These are phyloP conservation scores for Tachuris rubrigastra DNA, from an alignment of 2,113 vertebrate genomes.

Conservation along the genomic window DNA sequence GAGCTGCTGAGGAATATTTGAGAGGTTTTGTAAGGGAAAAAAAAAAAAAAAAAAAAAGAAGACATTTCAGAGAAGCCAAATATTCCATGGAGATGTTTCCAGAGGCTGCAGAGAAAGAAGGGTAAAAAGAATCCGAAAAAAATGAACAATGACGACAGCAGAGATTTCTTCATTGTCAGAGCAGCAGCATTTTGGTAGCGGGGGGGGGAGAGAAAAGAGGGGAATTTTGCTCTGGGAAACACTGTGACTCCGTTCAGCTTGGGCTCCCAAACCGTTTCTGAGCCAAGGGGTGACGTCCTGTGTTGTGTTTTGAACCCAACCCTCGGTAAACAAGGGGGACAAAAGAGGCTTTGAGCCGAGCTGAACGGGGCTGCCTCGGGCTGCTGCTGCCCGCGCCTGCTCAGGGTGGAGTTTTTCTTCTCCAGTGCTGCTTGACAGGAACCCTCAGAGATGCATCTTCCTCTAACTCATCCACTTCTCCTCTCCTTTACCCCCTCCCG, in stretches of 20 bases:
- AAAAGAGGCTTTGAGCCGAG: slow-evolving; percentile 40
- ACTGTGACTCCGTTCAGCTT: neutral
- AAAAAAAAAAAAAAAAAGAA: neutral
- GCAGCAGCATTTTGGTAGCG: neutral
- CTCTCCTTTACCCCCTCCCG: neutral
- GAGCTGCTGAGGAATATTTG: neutral
- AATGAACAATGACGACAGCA: neutral
- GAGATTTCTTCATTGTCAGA: neutral
- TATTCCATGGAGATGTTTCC: neutral
- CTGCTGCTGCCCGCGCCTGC: neutral
- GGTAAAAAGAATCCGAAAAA: neutral
- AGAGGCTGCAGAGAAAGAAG: neutral
- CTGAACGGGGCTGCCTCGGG: neutral
- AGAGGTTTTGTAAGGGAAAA: neutral
- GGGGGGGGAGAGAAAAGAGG: too few relatives aligned
- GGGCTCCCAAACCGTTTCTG: neutral
- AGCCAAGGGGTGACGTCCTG: neutral
- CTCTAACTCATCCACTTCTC: neutral
- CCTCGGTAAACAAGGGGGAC: slow-evolving; percentile 41
- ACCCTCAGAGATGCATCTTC: neutral
- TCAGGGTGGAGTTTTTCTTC: neutral
- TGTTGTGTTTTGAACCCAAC: neutral
- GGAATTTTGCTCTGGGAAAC: neutral
- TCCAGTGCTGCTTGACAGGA: neutral
- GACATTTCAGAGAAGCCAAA: neutral